Evolutionary conservation across 2,797 vertebrate genomes (phyloP).

Genomic region (Lerista edwardsae): DNA sequence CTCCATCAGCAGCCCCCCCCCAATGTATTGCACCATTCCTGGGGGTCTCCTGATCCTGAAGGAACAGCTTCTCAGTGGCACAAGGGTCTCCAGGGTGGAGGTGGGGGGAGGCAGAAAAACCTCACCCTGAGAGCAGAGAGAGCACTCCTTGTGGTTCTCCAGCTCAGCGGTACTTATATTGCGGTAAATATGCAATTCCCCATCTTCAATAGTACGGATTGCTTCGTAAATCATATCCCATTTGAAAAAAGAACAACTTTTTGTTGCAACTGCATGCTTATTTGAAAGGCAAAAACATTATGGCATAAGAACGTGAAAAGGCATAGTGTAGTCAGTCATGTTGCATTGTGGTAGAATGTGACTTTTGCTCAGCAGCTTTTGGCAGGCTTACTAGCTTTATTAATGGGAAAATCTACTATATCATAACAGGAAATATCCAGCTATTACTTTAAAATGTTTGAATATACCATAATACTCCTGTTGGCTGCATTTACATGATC

Average conservation of each 20-base stretch:
- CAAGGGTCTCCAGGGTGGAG: no score
- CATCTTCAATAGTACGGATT: not conserved
- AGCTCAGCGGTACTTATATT: not conserved
- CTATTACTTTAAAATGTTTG: slow-evolving; percentile 47
- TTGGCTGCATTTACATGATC: slow-evolving; percentile 59
- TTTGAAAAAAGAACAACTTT: slow-evolving; percentile 2
- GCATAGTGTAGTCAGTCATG: not conserved
- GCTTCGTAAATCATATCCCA: slow-evolving; percentile 8
- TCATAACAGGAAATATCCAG: slow-evolving; percentile 35
- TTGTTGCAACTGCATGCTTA: slow-evolving; percentile 17
- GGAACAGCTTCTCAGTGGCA: no score
- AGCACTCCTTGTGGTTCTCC: no score
- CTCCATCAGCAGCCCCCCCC: no score
- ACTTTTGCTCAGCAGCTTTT: slow-evolving; percentile 55
- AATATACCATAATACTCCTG: slow-evolving; percentile 41
- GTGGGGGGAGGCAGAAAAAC: no score
- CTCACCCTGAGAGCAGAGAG: no score
- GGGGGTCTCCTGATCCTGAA: no score
- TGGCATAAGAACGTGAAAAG: slow-evolving; percentile 38
- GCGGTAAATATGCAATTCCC: not conserved
- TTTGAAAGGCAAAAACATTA: slow-evolving; percentile 36
- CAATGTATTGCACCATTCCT: no score
- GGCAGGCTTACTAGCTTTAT: slow-evolving; percentile 44
- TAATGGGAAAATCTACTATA: slow-evolving; percentile 37
- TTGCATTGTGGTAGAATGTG: not conserved